Evolutionary conservation across 2,797 vertebrate genomes (phyloP), one percentile per base, ranked within the genome.

Genomic region (Tragelaphus oryx): DNA sequence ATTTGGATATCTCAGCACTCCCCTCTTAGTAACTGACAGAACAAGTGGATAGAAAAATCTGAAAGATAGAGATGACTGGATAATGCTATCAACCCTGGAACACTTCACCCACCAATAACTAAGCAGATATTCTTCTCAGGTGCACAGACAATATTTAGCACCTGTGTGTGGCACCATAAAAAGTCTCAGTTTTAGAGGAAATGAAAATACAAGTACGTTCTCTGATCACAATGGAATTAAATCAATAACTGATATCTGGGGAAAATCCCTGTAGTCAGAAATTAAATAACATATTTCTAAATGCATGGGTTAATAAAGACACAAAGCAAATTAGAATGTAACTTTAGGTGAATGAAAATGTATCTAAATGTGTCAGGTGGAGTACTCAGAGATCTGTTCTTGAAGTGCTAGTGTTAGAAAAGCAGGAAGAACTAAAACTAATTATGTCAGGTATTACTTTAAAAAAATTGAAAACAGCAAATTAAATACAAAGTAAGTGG

Each of bases 251-350:
- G 62, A 87, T 79, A 92, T 28, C 28, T 88, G 78, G n/a, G 14
- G 41, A 33, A 86, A 91, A 88, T 46, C 20, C 16, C 20, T 18
- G 85, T 59, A 59, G 26, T 28, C 26, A 85, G 33, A 78, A 59
- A 74, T 91, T 81, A 89, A 91, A 30, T 85, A 78, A 79, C 17
- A 18, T 54, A 41, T 55, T 89, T 96, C 86, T 84, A 88, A 93
- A 89, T 74, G 14, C 17, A 33, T 44, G 20, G 8, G 16, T 74
- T 93, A 60, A 46, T 68, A 55, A 92, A 86, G 20, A 91, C 30
- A 75, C 30, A 84, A 81, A 74, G 1, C 24, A 84, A 91, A 76
- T 89, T 59, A 87, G 37, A 75, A 83, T 74, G 37, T 78, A 80
- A 60, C 78, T 76, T 71, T 33, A n/a, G 52, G 28, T 83, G 17